phyloP scores from a whole-genome alignment of 1,140 invertebrate genomes.

The Caenorhabditis brenneri region DNA sequence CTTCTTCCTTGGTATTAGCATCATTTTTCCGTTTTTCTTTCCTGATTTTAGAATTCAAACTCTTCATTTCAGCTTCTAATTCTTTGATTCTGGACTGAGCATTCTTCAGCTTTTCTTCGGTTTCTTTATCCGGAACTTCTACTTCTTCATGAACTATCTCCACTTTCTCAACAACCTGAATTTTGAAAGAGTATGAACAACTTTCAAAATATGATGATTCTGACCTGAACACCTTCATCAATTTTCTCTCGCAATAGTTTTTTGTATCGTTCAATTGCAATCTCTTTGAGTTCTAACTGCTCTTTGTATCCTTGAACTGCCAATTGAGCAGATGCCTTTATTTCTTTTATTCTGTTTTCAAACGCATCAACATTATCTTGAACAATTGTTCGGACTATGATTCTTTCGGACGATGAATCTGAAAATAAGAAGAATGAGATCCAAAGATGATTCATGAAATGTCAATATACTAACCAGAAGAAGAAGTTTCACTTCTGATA shows the following conservation, averaged over 20 bases:
- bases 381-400: slow-evolving; percentile 42
- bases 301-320: slow-evolving; percentile 53
- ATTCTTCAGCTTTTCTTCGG: slow-evolving; percentile 27
- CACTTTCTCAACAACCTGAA: slow-evolving; percentile 11
- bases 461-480: neutral
- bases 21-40: neutral
- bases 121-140: slow-evolving; percentile 7
- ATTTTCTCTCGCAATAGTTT: slow-evolving; percentile 44
- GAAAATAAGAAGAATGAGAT: slow-evolving; percentile 8
- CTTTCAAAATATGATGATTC: neutral
- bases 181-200: neutral
- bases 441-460: too few relatives aligned
- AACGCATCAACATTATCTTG: slow-evolving; percentile 51
- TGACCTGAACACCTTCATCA: slow-evolving; percentile 8
- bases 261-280: slow-evolving; percentile 51
- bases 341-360: slow-evolving; percentile 50
- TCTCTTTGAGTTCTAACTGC: slow-evolving; percentile 51
- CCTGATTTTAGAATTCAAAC: neutral
- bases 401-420: neutral
- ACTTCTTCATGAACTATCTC: slow-evolving; percentile 11
- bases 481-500: slow-evolving; percentile 30
- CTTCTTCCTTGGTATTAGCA: neutral
- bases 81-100: neutral
- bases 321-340: slow-evolving; percentile 50
- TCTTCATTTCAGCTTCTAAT: neutral